These are phyloP conservation scores for Alosa sapidissima DNA, from an alignment of 2,797 vertebrate species.

Conservation along the genomic window DNA sequence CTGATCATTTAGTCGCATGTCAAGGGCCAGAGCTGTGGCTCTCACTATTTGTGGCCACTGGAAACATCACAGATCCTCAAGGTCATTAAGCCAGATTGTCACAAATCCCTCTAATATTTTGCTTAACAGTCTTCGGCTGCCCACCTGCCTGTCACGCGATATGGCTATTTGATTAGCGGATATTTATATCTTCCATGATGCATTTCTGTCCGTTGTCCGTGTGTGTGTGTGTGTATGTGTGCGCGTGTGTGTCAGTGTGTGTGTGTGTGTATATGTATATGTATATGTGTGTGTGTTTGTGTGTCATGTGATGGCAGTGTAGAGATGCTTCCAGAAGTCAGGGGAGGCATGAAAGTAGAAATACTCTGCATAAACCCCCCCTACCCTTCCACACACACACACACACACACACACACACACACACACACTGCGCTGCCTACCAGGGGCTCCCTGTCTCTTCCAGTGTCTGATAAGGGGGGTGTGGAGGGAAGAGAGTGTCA, in stretches of 20 bases:
- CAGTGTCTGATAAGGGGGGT: slow-evolving; percentile 39
- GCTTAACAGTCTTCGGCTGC: background rate
- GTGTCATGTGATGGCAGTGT: slow-evolving; percentile 16
- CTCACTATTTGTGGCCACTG: slow-evolving; percentile 15
- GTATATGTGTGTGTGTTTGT: slow-evolving; percentile 8
- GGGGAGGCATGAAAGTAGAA: slow-evolving; percentile 14
- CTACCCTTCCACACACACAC: background rate
- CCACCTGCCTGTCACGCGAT: slow-evolving; percentile 14
- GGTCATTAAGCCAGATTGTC: slow-evolving; percentile 24
- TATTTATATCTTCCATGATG: slow-evolving; percentile 17
- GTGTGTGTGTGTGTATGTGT: slow-evolving; percentile 2
- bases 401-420: slow-evolving; percentile 16
- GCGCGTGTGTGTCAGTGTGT: slow-evolving; percentile 10
- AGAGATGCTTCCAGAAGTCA: background rate
- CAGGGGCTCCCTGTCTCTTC: slow-evolving; percentile 42
- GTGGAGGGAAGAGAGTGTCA: slow-evolving; percentile 30
- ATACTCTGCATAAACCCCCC: background rate
- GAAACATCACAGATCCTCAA: slow-evolving; percentile 22
- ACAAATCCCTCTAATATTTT: slow-evolving; percentile 24
- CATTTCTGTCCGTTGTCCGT: background rate
- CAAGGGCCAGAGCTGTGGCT: background rate
- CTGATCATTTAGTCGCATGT: background rate
- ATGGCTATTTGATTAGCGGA: background rate
- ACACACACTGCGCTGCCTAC: slow-evolving; percentile 24
- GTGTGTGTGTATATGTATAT: background rate